Evolutionary conservation across 2,888 invertebrate species (phyloP).

Genomic region (Nasonia oneida): DNA sequence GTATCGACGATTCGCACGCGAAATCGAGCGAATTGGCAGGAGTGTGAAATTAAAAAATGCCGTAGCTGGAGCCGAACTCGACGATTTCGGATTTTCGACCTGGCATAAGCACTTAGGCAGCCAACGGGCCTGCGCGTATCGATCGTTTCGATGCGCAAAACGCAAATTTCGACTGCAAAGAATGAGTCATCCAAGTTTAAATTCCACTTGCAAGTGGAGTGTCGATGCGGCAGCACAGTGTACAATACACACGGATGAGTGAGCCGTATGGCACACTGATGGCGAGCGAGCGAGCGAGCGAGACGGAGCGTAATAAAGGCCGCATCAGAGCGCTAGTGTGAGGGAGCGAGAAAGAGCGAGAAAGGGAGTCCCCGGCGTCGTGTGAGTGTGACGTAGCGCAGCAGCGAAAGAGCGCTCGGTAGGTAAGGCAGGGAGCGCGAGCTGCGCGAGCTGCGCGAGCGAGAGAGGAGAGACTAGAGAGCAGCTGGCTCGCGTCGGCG

Average conservation of each 20-base stretch:
- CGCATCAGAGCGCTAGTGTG: neutral
- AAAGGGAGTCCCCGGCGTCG: neutral
- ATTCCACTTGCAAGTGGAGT: neutral
- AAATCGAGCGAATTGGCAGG: too few species aligned
- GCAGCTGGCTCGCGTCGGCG: slow-evolving; percentile 63
- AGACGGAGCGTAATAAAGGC: neutral
- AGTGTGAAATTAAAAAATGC: too few species aligned
- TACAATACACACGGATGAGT: too few species aligned
- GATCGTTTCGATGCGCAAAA: neutral
- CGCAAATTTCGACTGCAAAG: too few species aligned
- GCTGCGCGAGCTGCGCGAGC: neutral
- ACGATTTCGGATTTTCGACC: too few species aligned
- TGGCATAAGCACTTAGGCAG: too few species aligned
- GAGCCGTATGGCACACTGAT: too few species aligned
- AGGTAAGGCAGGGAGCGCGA: neutral
- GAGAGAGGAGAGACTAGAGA: slow-evolving; percentile 59
- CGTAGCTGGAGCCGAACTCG: too few species aligned
- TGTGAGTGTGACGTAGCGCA: too few species aligned
- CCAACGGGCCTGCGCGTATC: too few species aligned
- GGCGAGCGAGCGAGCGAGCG: too few species aligned
- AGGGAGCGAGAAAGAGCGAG: neutral
- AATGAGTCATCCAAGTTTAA: neutral
- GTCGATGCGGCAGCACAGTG: neutral
- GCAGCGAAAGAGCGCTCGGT: neutral
- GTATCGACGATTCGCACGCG: too few species aligned